Conservation (phyloP, 2,113 vertebrate species). For the Herpetotheres cachinnans region DNA sequence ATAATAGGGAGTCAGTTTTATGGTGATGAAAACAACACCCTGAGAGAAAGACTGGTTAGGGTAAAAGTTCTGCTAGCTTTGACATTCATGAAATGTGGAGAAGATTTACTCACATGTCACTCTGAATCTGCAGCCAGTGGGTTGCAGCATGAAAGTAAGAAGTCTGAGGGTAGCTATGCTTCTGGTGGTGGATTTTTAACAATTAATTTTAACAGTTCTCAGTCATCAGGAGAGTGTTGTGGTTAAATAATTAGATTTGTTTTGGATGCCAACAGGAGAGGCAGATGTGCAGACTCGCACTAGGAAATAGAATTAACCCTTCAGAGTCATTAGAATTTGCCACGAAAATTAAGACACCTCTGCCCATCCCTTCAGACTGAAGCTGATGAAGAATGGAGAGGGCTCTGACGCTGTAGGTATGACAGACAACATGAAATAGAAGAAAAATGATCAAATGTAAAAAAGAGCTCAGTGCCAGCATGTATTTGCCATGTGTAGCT, state of each 20-base stretch:
- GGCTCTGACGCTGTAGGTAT: neutral
- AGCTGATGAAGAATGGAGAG: neutral
- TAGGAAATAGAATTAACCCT: neutral
- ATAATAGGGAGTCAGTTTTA: constrained; percentile 27
- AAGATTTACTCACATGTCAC: neutral
- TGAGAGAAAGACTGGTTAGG: neutral
- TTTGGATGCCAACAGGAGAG: neutral
- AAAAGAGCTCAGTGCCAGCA: neutral
- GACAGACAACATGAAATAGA: neutral
- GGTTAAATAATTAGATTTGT: neutral
- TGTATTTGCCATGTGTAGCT: neutral
- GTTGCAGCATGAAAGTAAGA: neutral
- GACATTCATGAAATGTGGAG: neutral
- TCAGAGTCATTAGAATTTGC: neutral
- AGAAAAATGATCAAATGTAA: neutral
- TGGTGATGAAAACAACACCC: constrained; percentile 1
- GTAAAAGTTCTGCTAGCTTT: neutral
- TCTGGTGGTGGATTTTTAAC: neutral
- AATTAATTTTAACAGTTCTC: neutral
- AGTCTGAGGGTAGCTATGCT: neutral
- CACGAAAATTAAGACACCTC: neutral
- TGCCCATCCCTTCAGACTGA: neutral
- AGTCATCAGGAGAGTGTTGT: neutral
- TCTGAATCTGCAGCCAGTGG: neutral
- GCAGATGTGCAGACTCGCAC: neutral